phyloP scores from a whole-genome alignment of 2,113 vertebrate species.

The Delphinus delphis region DNA sequence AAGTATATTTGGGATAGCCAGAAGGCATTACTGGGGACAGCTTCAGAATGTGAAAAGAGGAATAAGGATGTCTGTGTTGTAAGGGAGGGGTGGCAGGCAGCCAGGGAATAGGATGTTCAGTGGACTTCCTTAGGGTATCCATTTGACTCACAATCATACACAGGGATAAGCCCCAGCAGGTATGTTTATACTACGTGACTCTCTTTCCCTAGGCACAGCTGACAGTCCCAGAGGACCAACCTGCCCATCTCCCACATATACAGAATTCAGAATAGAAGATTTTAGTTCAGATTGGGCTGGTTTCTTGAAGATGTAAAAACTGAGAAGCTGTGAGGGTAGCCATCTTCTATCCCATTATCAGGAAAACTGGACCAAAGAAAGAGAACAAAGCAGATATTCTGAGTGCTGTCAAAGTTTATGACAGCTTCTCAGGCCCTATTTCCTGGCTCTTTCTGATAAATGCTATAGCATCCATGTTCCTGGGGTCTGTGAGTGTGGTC shows the following conservation, averaged over 20 bases:
- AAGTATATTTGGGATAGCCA: not conserved
- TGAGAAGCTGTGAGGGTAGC: not conserved
- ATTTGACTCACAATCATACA: not conserved
- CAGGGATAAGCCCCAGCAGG: not conserved
- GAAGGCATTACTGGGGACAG: not conserved
- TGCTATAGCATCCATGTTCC: not conserved
- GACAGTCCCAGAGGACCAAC: not conserved
- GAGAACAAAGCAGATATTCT: not conserved
- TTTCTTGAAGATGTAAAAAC: constrained; percentile 2
- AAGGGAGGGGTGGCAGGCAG: not conserved
- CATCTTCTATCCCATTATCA: not conserved
- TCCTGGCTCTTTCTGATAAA: not conserved
- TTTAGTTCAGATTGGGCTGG: not conserved
- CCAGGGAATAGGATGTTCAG: not conserved
- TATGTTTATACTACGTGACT: not conserved
- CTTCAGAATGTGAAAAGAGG: not conserved
- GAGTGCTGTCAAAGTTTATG: not conserved
- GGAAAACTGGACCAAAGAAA: constrained; percentile 1
- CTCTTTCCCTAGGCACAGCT: not conserved
- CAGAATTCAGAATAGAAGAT: constrained; percentile 26
- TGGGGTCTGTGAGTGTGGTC: not conserved
- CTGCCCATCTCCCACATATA: not conserved
- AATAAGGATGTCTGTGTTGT: not conserved
- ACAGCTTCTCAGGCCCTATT: not conserved
- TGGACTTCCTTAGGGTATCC: not conserved